Conservation (phyloP, 2,888 invertebrate genomes). For the Lumbricus terrestris region DNA sequence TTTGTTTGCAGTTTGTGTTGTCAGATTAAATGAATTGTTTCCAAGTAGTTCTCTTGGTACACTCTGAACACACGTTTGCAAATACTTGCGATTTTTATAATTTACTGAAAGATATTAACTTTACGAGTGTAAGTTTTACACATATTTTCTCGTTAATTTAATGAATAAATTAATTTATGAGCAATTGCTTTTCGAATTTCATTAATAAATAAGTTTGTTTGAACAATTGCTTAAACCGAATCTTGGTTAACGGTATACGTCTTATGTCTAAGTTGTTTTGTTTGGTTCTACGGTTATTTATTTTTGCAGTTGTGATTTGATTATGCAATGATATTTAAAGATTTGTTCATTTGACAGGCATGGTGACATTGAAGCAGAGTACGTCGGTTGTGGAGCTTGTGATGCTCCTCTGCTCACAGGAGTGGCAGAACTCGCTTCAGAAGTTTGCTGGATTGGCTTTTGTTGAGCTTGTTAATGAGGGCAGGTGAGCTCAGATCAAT, state of each 20-base stretch:
- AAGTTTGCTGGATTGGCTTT: constrained; percentile 99
- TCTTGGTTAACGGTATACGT: no score
- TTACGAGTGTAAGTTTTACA: not conserved
- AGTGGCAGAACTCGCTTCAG: constrained; percentile 99
- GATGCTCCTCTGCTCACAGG: constrained; percentile 98
- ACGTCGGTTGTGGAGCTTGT: constrained; percentile 97
- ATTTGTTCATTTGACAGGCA: constrained; percentile 65
- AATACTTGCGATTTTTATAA: not conserved
- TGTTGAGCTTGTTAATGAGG: constrained; percentile 98
- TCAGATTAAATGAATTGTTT: no score
- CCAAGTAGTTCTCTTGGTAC: no score
- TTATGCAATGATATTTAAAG: not conserved
- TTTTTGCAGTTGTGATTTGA: not conserved
- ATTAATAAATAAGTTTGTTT: no score
- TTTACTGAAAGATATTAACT: not conserved
- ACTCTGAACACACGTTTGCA: no score
- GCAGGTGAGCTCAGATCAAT: constrained; percentile 62
- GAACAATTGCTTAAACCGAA: no score
- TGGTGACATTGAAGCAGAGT: constrained; percentile 94
- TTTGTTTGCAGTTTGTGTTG: no score
- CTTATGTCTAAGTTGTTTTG: no score
- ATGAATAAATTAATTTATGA: not conserved
- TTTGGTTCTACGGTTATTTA: not conserved
- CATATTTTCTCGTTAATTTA: not conserved
- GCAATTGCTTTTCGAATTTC: not conserved